phyloP scores from a whole-genome alignment of 2,888 invertebrate genomes.

The Pyrocoelia pectoralis region DNA sequence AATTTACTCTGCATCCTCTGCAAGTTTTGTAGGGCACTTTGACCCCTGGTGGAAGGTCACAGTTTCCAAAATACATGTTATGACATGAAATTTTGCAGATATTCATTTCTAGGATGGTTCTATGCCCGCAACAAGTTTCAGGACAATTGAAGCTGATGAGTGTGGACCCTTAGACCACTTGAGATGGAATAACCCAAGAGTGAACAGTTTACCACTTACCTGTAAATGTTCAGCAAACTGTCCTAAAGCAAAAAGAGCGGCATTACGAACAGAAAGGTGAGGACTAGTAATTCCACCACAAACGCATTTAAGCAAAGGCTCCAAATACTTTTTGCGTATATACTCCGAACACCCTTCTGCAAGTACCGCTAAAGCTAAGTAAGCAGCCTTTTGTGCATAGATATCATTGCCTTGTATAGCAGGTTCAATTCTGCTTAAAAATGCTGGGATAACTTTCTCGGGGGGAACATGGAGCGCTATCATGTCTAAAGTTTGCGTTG shows the following conservation, averaged over 20 bases:
- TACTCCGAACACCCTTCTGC: constrained; percentile 83
- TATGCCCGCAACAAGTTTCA: too few relatives aligned
- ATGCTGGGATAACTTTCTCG: constrained; percentile 75
- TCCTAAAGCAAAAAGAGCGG: constrained; percentile 80
- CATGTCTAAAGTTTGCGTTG: constrained; percentile 77
- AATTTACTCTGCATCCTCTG: too few relatives aligned
- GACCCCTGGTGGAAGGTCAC: too few relatives aligned
- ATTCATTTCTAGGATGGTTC: too few relatives aligned
- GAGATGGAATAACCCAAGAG: too few relatives aligned
- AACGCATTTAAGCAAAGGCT: constrained; percentile 73
- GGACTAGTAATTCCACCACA: constrained; percentile 74
- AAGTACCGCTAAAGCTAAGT: constrained; percentile 75
- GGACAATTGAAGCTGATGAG: too few relatives aligned
- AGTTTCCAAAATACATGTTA: too few relatives aligned
- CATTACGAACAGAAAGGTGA: constrained; percentile 72
- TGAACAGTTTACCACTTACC: constrained; percentile 55
- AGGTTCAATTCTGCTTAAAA: constrained; percentile 71
- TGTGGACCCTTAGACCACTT: too few relatives aligned
- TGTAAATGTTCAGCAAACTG: constrained; percentile 83
- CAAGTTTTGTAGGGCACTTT: too few relatives aligned
- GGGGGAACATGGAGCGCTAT: constrained; percentile 79
- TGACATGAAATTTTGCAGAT: too few relatives aligned
- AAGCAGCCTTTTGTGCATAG: constrained; percentile 74
- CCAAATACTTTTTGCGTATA: constrained; percentile 74
- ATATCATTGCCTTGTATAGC: constrained; percentile 69